A percentile compares a stretch with the other conserved stretches of the same genome.
phyloP scores from a whole-genome alignment of 2,797 vertebrate genomes.

The Amphiprion clarkii region DNA sequence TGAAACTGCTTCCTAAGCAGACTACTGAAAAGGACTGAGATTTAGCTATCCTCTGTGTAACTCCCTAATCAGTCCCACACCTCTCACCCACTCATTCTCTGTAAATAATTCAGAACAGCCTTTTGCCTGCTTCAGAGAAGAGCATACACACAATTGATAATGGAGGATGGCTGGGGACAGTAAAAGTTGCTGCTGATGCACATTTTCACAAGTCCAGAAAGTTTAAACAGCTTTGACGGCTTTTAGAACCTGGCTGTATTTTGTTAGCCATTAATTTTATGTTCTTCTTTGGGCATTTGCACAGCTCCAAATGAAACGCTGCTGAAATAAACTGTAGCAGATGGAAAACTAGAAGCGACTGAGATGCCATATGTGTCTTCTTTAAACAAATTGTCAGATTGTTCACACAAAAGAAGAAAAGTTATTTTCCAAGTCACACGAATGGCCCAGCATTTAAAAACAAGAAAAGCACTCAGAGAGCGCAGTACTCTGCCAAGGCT shows the following conservation, averaged over 20 bases:
- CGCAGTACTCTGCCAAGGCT: too few relatives aligned
- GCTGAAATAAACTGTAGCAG: neutral
- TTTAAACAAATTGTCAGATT: neutral
- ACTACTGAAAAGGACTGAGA: constrained; percentile 61
- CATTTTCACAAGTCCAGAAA: constrained; percentile 26
- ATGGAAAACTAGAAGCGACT: neutral
- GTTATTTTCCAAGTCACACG: too few relatives aligned
- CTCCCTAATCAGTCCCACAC: constrained; percentile 76
- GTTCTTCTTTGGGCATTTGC: neutral
- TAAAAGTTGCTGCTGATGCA: constrained; percentile 45
- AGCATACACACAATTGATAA: constrained; percentile 53
- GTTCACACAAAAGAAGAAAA: too few relatives aligned
- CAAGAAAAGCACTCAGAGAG: too few relatives aligned
- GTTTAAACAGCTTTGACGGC: constrained; percentile 17
- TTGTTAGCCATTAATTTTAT: neutral
- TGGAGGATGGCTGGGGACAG: constrained; percentile 26
- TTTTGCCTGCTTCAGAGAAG: constrained; percentile 56
- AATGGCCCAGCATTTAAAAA: too few relatives aligned
- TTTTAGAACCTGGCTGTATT: neutral
- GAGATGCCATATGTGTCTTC: neutral
- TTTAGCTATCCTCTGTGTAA: constrained; percentile 71
- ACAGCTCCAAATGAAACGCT: neutral
- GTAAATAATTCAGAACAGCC: constrained; percentile 80
- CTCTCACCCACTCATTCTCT: constrained; percentile 72
- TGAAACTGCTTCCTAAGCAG: constrained; percentile 61